Evolutionary conservation across 2,888 invertebrate species (phyloP), one percentile per base, ranked within the genome.

Genomic region (Coelopa pilipes): DNA sequence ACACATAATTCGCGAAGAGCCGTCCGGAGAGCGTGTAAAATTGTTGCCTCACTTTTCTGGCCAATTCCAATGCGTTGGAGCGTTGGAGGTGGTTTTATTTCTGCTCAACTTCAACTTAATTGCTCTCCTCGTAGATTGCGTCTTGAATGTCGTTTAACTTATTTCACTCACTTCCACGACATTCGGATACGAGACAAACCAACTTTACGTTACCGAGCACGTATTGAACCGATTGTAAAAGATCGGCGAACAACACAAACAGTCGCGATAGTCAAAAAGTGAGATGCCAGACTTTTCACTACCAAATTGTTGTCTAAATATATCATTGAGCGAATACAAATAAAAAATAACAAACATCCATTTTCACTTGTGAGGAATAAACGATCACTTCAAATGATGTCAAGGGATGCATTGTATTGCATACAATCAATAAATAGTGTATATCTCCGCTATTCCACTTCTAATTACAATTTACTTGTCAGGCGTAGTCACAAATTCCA

Each of bases 401-500:
- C 34, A 34, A 34, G 4, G 34, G 34, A n/a, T n/a, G n/a, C n/a
- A n/a, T n/a, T n/a, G n/a, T n/a, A n/a, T n/a, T n/a, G n/a, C n/a
- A n/a, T n/a, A n/a, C n/a, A n/a, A n/a, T n/a, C n/a, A n/a, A n/a
- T n/a, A n/a, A 34, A 34, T 4, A 34, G 7, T 34, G 7, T 34
- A 34, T 34, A 34, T 34, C 34, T 2, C 7, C 7, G 34, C 34
- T 4, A 34, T n/a, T n/a, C n/a, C n/a, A n/a, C n/a, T n/a, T n/a
- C n/a, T n/a, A 34, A 34, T 7, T 34, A 2, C 4, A 34, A 34
- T 34, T 34, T 34, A 34, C 34, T 34, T 34, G 34, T 2, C 34
- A 34, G 34, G 34, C 34, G 34, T 34, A 9, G 59, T 60, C 19
- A 72, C 74, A 72, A 69, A 71, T 70, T 71, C 62, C 53, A 74